A percentile compares a stretch with the other conserved stretches of the same genome.
Conservation (phyloP, 1,140 invertebrate species). For the Calephelis nemesis region DNA sequence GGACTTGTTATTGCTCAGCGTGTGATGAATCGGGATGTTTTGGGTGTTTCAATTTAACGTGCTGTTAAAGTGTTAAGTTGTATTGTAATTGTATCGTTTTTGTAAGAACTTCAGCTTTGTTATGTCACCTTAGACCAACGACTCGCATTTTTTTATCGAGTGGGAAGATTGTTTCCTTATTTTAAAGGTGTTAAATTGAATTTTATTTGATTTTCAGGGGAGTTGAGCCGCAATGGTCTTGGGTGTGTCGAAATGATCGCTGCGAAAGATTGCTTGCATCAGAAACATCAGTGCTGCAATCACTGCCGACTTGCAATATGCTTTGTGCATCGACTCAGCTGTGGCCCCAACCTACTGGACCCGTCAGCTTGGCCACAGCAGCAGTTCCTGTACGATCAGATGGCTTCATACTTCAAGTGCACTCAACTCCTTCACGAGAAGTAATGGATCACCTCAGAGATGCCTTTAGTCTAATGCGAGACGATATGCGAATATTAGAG, state of each 20-base stretch:
- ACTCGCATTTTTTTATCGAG: too few relatives aligned
- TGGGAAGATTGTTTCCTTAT: too few relatives aligned
- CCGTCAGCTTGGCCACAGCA: slow-evolving; percentile 73
- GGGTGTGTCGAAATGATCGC: slow-evolving; percentile 75
- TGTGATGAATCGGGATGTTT: too few relatives aligned
- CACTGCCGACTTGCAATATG: slow-evolving; percentile 80
- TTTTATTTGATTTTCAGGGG: slow-evolving; percentile 40
- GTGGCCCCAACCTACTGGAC: slow-evolving; percentile 80
- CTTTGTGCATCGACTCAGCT: slow-evolving; percentile 79
- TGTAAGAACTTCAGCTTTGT: too few relatives aligned
- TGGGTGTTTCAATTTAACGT: too few relatives aligned
- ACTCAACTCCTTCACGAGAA: slow-evolving; percentile 49
- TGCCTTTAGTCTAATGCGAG: slow-evolving; percentile 57
- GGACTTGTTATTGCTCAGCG: too few relatives aligned
- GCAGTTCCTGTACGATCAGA: slow-evolving; percentile 55
- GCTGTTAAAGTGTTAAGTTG: too few relatives aligned
- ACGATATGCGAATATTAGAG: slow-evolving; percentile 51
- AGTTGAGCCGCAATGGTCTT: slow-evolving; percentile 75
- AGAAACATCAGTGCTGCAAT: slow-evolving; percentile 58
- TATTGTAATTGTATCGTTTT: too few relatives aligned
- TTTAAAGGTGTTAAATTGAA: neutral
- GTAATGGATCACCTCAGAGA: slow-evolving; percentile 54
- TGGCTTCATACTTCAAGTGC: slow-evolving; percentile 46
- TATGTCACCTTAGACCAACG: too few relatives aligned
- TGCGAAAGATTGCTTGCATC: slow-evolving; percentile 71